Evolutionary conservation across 2,888 invertebrate genomes (phyloP).

Genomic region (Microdon myrmicae): DNA sequence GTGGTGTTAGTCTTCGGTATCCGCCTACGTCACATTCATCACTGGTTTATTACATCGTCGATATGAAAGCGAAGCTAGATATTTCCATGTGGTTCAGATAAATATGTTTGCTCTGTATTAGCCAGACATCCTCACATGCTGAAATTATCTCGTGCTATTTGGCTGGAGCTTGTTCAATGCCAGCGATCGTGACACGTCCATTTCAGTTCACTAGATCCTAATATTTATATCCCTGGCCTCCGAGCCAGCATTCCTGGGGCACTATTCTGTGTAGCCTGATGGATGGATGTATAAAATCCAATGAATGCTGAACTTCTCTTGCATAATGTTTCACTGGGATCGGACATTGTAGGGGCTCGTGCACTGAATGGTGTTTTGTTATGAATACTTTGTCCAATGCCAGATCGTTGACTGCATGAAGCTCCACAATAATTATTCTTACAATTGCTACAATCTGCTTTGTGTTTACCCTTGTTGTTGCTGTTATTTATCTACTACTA

Average conservation of each 20-base stretch:
- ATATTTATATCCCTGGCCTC: constrained; percentile 26
- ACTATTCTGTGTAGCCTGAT: constrained; percentile 28
- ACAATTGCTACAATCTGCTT: constrained; percentile 25
- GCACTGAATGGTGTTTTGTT: constrained; percentile 22
- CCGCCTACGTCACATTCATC: no score
- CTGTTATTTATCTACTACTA: constrained; percentile 31
- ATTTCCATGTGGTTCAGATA: no score
- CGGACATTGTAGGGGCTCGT: constrained; percentile 1
- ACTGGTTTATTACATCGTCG: no score
- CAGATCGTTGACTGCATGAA: constrained; percentile 37
- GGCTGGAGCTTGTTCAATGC: no score
- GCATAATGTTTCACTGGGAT: constrained; percentile 28
- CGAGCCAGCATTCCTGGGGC: constrained; percentile 23
- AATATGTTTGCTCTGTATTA: no score
- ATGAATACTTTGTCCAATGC: constrained; percentile 25
- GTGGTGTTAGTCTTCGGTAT: no score
- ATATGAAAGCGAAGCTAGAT: no score
- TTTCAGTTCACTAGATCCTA: constrained; percentile 24
- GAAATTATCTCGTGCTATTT: no score
- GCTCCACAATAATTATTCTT: constrained; percentile 37
- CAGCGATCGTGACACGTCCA: no score
- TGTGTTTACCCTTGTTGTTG: not conserved
- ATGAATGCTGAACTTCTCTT: constrained; percentile 28
- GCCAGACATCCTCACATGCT: no score
- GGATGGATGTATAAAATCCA: constrained; percentile 15